Base-by-base conservation (phyloP, 2,113 vertebrate genomes). In the Brachypodius melanocephalos region DNA sequence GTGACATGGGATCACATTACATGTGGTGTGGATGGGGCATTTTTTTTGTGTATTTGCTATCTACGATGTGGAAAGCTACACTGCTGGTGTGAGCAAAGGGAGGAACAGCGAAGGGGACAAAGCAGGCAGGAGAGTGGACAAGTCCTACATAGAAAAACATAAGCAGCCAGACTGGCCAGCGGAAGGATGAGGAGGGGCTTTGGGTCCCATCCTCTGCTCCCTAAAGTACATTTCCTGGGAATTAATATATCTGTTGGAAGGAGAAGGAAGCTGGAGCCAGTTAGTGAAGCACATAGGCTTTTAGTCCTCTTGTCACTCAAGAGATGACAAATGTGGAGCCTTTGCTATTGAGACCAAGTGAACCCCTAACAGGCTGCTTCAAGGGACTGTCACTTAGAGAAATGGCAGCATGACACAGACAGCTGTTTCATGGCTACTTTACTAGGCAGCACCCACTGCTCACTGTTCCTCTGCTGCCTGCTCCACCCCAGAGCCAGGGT, bases 1-100 rank as follows among this genome's bases (percentile, higher is more conserved):
- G 17, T 17, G 22, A 45, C 0, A 0, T 29, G 40, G 20, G 28
- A 46, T 46, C 63, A 38, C 32, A 25, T 69, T 54, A 31, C 51
- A 11, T 0, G 0, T 12, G 59, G 31, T 68, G 25, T 34, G 18
- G 45, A 86, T 29, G 29, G 5, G 51, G 8, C 18, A 18, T 76
- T 85, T 89, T 45, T 91, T 81, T 66, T 48, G 46, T 62, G 9
- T 46, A 21, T 74, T 62, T 58, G 32, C 26, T 73, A 0, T 24
- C 20, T 85, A 11, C 0, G 0, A 14, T 31, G 31, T 71, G 58
- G 32, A 61, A 85, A 19, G n/a, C 42, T 90, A n/a, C 62, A 20
- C 34, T 58, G 45, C 58, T 54, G 67, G 12, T 54, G 43, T 29
- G 49, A 84, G 19, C 21, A 73, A 65, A 89, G 32, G 32, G 28